Evolutionary conservation across 2,888 invertebrate species (phyloP).

Genomic region (Polydesmus complanatus): DNA sequence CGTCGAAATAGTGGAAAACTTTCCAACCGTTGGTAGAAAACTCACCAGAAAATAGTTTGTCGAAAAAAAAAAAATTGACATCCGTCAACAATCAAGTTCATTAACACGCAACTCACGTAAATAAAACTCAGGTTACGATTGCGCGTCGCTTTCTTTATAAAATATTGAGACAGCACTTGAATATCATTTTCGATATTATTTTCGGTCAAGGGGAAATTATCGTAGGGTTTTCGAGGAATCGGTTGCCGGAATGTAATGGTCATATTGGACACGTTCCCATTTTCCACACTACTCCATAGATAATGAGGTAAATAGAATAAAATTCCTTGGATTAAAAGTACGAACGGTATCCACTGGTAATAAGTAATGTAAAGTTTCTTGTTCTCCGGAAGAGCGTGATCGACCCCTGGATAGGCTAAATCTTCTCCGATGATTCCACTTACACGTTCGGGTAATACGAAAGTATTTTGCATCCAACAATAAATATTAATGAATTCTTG

Average conservation of each 20-base stretch:
- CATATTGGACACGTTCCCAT: not conserved
- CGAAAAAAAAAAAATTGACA: not conserved
- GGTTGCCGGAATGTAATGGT: not conserved
- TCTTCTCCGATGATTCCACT: constrained; percentile 22
- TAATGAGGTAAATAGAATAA: not conserved
- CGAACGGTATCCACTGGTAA: not conserved
- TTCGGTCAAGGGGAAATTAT: not conserved
- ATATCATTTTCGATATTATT: not conserved
- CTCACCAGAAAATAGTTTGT: too few relatives aligned
- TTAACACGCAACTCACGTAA: not conserved
- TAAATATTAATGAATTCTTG: constrained; percentile 18
- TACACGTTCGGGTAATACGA: constrained; percentile 22
- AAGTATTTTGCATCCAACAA: constrained; percentile 25
- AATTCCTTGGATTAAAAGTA: not conserved
- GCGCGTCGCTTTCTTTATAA: not conserved
- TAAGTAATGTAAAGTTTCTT: constrained; percentile 8
- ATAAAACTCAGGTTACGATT: not conserved
- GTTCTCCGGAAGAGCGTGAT: constrained; percentile 19
- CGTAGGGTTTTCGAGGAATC: not conserved
- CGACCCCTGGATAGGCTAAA: constrained; percentile 23
- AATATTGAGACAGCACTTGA: not conserved
- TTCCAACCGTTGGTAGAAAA: not conserved
- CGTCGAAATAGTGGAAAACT: not conserved
- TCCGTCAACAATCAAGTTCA: not conserved
- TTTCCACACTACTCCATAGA: not conserved